These are phyloP conservation scores for Mamestra configurata DNA, from an alignment of 1,140 invertebrate species.

Conservation along the genomic window DNA sequence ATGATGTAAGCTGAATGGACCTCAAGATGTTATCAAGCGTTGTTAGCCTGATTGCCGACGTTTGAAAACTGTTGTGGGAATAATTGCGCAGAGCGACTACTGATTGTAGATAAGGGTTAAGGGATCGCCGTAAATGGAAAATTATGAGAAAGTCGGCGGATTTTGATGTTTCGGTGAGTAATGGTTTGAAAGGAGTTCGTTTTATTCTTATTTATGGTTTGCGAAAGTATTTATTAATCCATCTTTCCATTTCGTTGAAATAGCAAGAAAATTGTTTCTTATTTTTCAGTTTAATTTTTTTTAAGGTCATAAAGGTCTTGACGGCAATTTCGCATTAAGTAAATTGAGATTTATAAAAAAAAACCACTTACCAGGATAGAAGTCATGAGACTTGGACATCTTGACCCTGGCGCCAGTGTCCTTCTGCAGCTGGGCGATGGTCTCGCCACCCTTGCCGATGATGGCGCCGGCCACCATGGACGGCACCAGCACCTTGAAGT, in stretches of 20 bases:
- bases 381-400: constrained; percentile 99
- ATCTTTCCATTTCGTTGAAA: background rate
- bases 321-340: background rate
- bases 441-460: constrained; percentile 99
- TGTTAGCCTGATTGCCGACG: constrained; percentile 20
- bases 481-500: constrained; percentile 98
- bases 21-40: constrained; percentile 42
- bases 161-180: background rate
- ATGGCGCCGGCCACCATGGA: constrained; percentile 98
- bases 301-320: too few relatives aligned
- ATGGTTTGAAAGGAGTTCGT: background rate
- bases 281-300: background rate
- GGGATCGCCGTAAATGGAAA: constrained; percentile 9
- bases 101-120: constrained; percentile 15
- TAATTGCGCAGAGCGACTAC: constrained; percentile 18
- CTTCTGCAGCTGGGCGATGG: constrained; percentile 98
- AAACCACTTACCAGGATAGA: constrained; percentile 96
- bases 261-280: too few relatives aligned
- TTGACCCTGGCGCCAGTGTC: constrained; percentile 98
- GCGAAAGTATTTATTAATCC: background rate
- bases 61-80: constrained; percentile 19
- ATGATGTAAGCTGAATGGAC: constrained; percentile 54
- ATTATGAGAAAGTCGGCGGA: constrained; percentile 4
- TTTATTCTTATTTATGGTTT: background rate
- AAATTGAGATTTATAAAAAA: background rate